Evolutionary conservation across 2,113 vertebrate species (phyloP), one percentile per base, ranked within the genome.

Genomic region (Leuciscus idus): DNA sequence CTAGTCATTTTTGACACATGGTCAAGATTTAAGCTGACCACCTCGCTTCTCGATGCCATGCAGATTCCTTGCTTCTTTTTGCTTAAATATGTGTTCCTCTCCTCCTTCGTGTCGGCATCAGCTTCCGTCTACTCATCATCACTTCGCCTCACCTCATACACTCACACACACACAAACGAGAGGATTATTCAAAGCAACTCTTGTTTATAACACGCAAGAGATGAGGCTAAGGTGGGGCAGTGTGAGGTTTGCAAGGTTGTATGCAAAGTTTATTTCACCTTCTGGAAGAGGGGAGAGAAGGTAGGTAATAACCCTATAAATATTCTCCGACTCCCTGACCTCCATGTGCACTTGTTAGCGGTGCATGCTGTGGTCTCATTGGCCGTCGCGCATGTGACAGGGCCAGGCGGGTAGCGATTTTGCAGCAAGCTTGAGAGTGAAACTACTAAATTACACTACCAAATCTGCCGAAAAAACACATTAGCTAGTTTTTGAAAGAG

Each of bases 131-230:
- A 73, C 83, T 89, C 88, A 89, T 89, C 77, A 77, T 66, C 77
- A 87, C 83, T 39, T 82, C 62, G 62, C n/a, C 26, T 55, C 74
- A 74, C 33, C 73, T 39, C 15, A 83, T 64, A 72, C 66, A 52
- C 50, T 4, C 50, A 13, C 48, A 48, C 46, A 48, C 46, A 12
- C 28, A 83, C 88, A 91, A 91, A 92, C 88, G 68, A 70, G 59
- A 74, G 82, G 89, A 93, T 92, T 94, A 93, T 92, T 92, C 89
- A 91, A 88, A 90, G 74, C 84, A 64, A 59, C 81, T 86, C 68
- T 81, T 48, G 52, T 79, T 87, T 73, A 78, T 30, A 72, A 77
- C 83, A 79, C 59, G 61, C 61, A 61, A 61, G 86, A 66, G 82
- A 84, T 66, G 68, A 50, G 82, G 39, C 66, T 72, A 21, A 78